phyloP scores from a whole-genome alignment of 37 sponge, comb jelly and placozoan genomes.

The Mnemiopsis leidyi region DNA sequence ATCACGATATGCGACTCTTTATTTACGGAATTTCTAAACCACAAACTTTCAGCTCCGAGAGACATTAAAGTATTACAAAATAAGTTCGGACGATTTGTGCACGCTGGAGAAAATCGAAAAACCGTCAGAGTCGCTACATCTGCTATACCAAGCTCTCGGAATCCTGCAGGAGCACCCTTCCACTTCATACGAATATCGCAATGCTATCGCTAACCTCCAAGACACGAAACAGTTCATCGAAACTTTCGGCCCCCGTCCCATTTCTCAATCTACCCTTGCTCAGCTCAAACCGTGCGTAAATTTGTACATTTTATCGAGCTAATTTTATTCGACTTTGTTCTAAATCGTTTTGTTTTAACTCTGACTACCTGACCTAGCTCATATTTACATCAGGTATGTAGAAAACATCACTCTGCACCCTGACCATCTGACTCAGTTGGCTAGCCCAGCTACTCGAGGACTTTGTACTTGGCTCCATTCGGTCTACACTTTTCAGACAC shows the following conservation, averaged over 20 bases:
- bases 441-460: neutral
- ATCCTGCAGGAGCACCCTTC: neutral
- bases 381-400: neutral
- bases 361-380: too few relatives aligned
- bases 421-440: neutral
- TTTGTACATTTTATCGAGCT: too few relatives aligned
- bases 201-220: neutral
- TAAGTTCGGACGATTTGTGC: neutral
- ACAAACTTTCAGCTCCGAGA: neutral
- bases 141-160: slow-evolving; percentile 2
- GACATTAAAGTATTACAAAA: neutral
- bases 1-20: too few relatives aligned
- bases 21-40: too few relatives aligned
- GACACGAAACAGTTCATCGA: neutral
- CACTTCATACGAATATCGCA: neutral
- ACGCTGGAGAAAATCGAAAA: neutral
- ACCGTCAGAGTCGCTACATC: neutral
- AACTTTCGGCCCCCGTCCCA: neutral
- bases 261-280: neutral
- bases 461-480: neutral
- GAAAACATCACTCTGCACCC: slow-evolving; percentile 7
- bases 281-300: neutral
- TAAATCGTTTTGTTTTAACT: too few relatives aligned
- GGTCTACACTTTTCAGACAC: neutral
- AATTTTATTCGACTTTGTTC: too few relatives aligned